These are phyloP conservation scores for Microhierax caerulescens DNA, from an alignment of 2,797 vertebrate genomes.

Conservation along the genomic window DNA sequence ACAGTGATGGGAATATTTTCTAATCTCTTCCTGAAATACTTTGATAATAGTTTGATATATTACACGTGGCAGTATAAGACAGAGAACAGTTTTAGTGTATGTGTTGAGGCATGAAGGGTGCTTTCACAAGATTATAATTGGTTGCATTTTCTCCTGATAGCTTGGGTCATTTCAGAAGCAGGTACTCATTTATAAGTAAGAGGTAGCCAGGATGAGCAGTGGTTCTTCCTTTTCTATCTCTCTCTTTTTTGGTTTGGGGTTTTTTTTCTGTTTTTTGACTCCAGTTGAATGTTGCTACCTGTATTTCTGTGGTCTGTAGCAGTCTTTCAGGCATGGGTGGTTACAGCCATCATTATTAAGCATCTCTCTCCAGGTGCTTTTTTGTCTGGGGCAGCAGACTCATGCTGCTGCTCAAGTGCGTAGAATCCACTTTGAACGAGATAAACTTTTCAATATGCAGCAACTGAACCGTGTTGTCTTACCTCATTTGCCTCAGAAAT, in stretches of 20 bases:
- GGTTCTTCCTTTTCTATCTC: background rate
- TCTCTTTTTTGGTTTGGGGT: no score
- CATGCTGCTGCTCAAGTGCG: background rate
- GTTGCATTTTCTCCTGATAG: background rate
- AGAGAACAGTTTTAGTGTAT: background rate
- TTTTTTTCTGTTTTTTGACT: background rate
- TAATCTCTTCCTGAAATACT: background rate
- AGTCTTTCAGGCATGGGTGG: background rate
- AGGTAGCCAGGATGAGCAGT: background rate
- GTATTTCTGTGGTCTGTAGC: background rate
- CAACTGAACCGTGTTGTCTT: background rate
- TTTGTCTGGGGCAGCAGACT: background rate
- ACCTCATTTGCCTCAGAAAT: slow-evolving; percentile 40
- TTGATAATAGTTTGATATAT: background rate
- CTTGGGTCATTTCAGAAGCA: background rate
- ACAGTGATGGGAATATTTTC: background rate
- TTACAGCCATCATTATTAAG: background rate
- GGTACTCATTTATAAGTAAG: background rate
- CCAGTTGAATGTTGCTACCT: background rate
- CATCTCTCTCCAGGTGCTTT: background rate
- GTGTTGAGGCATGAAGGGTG: background rate
- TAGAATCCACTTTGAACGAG: background rate
- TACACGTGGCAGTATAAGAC: background rate
- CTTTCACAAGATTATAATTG: background rate
- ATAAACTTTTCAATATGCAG: background rate